Evolutionary conservation across 2,888 invertebrate species (phyloP).

Genomic region (Andrena hattorfiana): DNA sequence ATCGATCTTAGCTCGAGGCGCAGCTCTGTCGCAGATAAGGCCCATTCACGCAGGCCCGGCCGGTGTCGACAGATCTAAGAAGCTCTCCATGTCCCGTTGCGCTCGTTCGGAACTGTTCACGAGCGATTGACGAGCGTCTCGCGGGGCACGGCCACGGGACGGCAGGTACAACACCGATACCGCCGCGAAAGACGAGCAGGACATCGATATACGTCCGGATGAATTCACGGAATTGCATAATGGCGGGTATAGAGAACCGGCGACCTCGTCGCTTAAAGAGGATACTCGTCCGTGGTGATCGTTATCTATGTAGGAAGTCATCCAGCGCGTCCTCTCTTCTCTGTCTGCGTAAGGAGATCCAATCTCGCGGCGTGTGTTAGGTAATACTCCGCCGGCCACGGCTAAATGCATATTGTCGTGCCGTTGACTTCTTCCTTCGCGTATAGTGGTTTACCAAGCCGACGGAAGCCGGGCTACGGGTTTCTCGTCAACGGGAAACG

Average conservation of each 20-base stretch:
- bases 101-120: background rate
- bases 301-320: slow-evolving; percentile 76
- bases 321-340: slow-evolving; percentile 63
- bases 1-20: background rate
- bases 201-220: slow-evolving; percentile 68
- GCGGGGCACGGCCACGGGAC: slow-evolving; percentile 19
- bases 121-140: slow-evolving; percentile 39
- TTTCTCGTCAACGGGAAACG: slow-evolving; percentile 44
- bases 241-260: slow-evolving; percentile 61
- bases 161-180: slow-evolving; percentile 30
- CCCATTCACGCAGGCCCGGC: too few species aligned
- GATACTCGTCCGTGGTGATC: slow-evolving; percentile 70
- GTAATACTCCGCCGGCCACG: slow-evolving; percentile 62
- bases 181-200: slow-evolving; percentile 55
- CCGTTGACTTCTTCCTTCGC: slow-evolving; percentile 66
- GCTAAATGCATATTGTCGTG: slow-evolving; percentile 70
- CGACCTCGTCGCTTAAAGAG: slow-evolving; percentile 73
- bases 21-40: background rate
- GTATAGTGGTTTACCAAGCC: slow-evolving; percentile 31
- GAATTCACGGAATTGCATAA: slow-evolving; percentile 72
- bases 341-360: slow-evolving; percentile 67
- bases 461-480: slow-evolving; percentile 50
- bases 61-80: background rate
- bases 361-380: slow-evolving; percentile 67
- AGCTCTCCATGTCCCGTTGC: background rate